Conservation (phyloP, 2,113 vertebrate species). For the Xiphophorus couchianus region DNA sequence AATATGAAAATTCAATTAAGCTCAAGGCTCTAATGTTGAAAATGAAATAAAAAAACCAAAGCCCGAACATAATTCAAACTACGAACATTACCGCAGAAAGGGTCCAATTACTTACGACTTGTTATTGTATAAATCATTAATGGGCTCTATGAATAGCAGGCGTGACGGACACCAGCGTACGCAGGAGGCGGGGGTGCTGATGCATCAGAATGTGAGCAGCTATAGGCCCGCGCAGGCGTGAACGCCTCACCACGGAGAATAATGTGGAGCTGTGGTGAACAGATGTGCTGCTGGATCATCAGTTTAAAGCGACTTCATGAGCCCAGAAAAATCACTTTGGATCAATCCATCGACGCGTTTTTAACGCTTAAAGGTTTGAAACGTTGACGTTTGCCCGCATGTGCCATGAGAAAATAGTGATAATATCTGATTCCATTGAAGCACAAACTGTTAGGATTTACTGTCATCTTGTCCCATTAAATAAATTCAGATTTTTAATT, state of each 20-base stretch:
- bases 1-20: slow-evolving; percentile 69
- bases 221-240: slow-evolving; percentile 25
- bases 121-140: slow-evolving; percentile 85
- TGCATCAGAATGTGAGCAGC: slow-evolving; percentile 62
- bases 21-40: slow-evolving; percentile 50
- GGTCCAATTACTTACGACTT: slow-evolving; percentile 79
- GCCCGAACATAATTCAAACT: slow-evolving; percentile 42
- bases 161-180: slow-evolving; percentile 68
- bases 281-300: slow-evolving; percentile 35
- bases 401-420: too few species aligned
- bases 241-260: slow-evolving; percentile 53
- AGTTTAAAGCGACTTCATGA: slow-evolving; percentile 36
- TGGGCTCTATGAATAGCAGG: slow-evolving; percentile 77
- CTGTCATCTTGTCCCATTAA: too few species aligned
- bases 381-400: neutral
- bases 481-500: too few species aligned
- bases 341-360: neutral
- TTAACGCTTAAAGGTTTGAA: neutral
- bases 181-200: slow-evolving; percentile 64
- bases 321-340: neutral
- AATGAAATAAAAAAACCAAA: slow-evolving; percentile 64
- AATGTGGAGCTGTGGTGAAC: slow-evolving; percentile 53
- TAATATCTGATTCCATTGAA: too few species aligned
- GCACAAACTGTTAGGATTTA: too few species aligned
- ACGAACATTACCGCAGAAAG: slow-evolving; percentile 41